phyloP scores from a whole-genome alignment of 37 sponge, comb jelly and placozoan genomes.

The Theonella swinhoei region DNA sequence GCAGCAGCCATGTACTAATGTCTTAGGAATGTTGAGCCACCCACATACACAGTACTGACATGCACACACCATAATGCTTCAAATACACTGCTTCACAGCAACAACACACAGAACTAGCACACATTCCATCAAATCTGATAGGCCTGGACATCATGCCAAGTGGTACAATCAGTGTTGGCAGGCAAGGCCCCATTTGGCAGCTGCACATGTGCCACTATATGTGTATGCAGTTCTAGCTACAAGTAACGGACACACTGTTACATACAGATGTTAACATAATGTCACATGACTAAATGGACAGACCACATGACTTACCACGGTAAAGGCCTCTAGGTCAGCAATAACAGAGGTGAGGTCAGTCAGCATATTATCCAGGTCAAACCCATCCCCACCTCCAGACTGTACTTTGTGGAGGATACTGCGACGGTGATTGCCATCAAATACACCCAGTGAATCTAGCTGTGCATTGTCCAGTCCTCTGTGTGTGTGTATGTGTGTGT shows the following conservation, averaged over 20 bases:
- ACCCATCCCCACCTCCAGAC: neutral
- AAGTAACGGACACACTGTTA: neutral
- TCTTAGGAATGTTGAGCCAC: neutral
- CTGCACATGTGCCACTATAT: neutral
- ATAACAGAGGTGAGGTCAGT: slow-evolving; percentile 62
- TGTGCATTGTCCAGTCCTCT: slow-evolving; percentile 26
- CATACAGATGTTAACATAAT: neutral
- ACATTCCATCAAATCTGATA: no score
- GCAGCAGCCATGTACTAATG: neutral
- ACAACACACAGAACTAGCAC: neutral
- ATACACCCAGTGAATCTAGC: slow-evolving; percentile 21
- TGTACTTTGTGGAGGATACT: slow-evolving; percentile 47
- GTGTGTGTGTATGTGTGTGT: neutral
- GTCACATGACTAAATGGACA: neutral
- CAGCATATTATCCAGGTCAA: slow-evolving; percentile 63
- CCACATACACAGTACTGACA: neutral
- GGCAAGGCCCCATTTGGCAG: neutral
- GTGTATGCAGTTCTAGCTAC: neutral
- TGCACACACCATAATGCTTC: no score
- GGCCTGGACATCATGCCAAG: no score
- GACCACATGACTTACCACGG: slow-evolving; percentile 19
- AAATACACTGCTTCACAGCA: neutral
- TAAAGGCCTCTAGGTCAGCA: slow-evolving; percentile 59
- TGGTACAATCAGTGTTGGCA: neutral
- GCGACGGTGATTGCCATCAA: slow-evolving; percentile 46